These are phyloP conservation scores for Hybognathus amarus DNA, from an alignment of 2,797 vertebrate species.

Conservation along the genomic window DNA sequence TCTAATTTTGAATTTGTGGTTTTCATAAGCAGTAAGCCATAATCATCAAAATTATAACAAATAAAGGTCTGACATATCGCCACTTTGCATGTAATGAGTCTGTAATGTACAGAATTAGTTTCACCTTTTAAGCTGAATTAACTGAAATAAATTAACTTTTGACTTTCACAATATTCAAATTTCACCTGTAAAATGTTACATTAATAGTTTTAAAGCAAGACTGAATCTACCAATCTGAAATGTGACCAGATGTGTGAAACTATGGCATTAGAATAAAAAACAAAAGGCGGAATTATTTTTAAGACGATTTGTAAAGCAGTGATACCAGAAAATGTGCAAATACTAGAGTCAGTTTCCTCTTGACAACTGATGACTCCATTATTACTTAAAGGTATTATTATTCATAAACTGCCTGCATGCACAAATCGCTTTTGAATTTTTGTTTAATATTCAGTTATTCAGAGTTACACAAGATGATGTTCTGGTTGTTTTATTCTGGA, in stretches of 20 bases:
- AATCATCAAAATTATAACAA: too few relatives aligned
- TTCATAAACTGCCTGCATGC: slow-evolving; percentile 15
- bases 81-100: too few relatives aligned
- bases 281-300: neutral
- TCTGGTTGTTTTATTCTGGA: slow-evolving; percentile 39
- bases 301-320: neutral
- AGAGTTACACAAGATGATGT: slow-evolving; percentile 48
- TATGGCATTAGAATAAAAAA: neutral
- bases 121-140: too few relatives aligned
- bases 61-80: too few relatives aligned
- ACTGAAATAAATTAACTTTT: too few relatives aligned
- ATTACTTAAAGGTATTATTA: slow-evolving; percentile 34
- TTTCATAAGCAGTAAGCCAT: too few relatives aligned
- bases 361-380: slow-evolving; percentile 16
- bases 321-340: neutral
- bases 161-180: too few relatives aligned
- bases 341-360: neutral
- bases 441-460: slow-evolving; percentile 50
- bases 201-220: too few relatives aligned
- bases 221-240: neutral
- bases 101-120: too few relatives aligned
- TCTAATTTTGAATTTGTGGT: too few relatives aligned
- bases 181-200: too few relatives aligned
- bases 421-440: slow-evolving; percentile 25
- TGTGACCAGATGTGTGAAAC: neutral